These are phyloP conservation scores for Metopolophium dirhodum DNA, from an alignment of 1,140 invertebrate species.

Conservation along the genomic window DNA sequence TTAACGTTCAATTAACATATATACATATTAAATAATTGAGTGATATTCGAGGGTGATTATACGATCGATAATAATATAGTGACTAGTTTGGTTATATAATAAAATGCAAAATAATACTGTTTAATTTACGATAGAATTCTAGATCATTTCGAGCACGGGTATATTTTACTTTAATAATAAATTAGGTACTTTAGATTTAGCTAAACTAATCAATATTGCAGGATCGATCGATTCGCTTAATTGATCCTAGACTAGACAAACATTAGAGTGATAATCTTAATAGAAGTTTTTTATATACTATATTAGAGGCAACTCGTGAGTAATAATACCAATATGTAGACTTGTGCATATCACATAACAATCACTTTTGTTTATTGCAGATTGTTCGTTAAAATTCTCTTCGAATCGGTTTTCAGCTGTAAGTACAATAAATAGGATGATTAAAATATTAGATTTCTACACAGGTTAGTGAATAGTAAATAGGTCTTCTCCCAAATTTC, in stretches of 20 bases:
- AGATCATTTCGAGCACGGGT: neutral
- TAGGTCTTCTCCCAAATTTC: neutral
- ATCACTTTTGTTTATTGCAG: neutral
- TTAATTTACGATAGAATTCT: conserved; percentile 41
- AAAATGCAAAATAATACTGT: conserved; percentile 56
- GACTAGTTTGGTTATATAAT: conserved; percentile 48
- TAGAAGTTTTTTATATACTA: conserved; percentile 8
- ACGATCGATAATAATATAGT: conserved; percentile 23
- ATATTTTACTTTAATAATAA: conserved; percentile 23
- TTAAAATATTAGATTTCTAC: neutral
- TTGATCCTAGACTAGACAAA: conserved; percentile 37
- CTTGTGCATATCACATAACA: conserved; percentile 31
- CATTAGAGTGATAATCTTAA: neutral
- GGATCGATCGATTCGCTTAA: conserved; percentile 2
- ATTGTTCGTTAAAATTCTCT: neutral
- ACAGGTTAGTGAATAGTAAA: neutral
- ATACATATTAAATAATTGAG: neutral
- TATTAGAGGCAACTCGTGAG: conserved; percentile 38
- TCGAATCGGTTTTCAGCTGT: neutral
- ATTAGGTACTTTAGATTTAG: neutral
- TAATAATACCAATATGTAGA: conserved; percentile 11
- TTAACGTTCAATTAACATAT: neutral
- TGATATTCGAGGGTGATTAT: neutral
- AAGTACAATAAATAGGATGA: neutral
- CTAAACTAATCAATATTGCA: conserved; percentile 17